These are phyloP conservation scores for Embidobia sp. DNA, from an alignment of 2,888 invertebrate genomes.

Conservation along the genomic window DNA sequence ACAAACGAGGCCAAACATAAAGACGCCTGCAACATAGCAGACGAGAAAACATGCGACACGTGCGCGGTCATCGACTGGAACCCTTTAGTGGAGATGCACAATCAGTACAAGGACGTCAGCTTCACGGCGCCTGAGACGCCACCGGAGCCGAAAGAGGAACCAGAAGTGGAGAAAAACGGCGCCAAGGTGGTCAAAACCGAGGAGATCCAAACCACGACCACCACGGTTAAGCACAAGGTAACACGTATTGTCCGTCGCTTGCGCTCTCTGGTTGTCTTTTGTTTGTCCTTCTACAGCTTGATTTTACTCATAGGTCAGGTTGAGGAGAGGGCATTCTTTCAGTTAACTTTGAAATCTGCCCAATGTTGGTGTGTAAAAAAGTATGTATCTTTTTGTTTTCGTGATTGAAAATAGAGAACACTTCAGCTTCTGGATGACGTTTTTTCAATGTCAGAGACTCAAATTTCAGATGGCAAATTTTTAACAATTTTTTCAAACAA, in stretches of 20 bases:
- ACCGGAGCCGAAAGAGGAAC: conserved; percentile 64
- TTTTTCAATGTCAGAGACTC: too few relatives aligned
- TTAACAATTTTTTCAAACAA: too few relatives aligned
- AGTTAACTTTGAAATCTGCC: too few relatives aligned
- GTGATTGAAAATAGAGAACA: too few relatives aligned
- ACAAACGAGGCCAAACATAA: conserved; percentile 46
- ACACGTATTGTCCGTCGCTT: conserved; percentile 59
- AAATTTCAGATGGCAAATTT: too few relatives aligned
- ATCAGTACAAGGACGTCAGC: conserved; percentile 76
- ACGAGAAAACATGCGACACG: conserved; percentile 77
- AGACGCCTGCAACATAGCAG: conserved; percentile 48
- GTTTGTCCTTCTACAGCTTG: too few relatives aligned
- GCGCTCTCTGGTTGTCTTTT: too few relatives aligned
- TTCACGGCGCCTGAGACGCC: conserved; percentile 29
- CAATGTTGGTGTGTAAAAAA: too few relatives aligned
- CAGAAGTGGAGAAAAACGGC: conserved; percentile 70
- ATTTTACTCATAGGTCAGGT: too few relatives aligned
- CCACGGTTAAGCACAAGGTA: conserved; percentile 78
- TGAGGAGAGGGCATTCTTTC: too few relatives aligned
- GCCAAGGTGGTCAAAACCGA: conserved; percentile 76
- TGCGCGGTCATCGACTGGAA: conserved; percentile 82
- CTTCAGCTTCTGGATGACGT: too few relatives aligned
- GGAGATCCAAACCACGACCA: conserved; percentile 76
- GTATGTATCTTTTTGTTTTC: too few relatives aligned
- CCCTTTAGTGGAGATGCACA: conserved; percentile 80